Conservation (phyloP, 2,888 invertebrate species). For the Lochmaea crataegi region DNA sequence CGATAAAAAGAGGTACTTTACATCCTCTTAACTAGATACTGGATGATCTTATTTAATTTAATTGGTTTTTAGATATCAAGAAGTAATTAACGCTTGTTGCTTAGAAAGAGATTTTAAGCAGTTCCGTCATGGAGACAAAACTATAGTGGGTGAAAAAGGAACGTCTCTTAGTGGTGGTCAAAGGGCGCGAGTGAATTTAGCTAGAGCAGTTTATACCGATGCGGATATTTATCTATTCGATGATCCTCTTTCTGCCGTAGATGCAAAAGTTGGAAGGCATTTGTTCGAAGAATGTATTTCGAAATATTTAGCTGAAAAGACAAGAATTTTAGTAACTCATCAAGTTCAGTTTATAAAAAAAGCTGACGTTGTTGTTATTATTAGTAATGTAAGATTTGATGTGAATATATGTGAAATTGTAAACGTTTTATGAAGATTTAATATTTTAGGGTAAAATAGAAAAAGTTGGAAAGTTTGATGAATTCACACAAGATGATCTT, state of each 20-base stretch:
- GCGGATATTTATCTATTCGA: slow-evolving; percentile 83
- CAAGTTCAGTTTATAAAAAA: slow-evolving; percentile 81
- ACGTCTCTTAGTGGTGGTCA: no score
- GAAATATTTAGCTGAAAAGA: slow-evolving; percentile 69
- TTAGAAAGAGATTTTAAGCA: slow-evolving; percentile 77
- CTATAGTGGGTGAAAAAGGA: slow-evolving; percentile 78
- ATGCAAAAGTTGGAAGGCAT: slow-evolving; percentile 79
- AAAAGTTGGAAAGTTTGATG: slow-evolving; percentile 69
- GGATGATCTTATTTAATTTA: no score
- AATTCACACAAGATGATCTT: slow-evolving; percentile 67
- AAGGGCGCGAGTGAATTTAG: slow-evolving; percentile 73
- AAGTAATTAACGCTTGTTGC: slow-evolving; percentile 73
- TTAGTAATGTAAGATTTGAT: slow-evolving; percentile 69
- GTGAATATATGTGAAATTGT: neutral
- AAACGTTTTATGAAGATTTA: no score
- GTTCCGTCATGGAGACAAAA: slow-evolving; percentile 78
- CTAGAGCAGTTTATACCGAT: slow-evolving; percentile 81
- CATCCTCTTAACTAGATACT: no score
- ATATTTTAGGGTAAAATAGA: slow-evolving; percentile 71
- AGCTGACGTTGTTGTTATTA: slow-evolving; percentile 74
- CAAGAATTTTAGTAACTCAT: slow-evolving; percentile 85
- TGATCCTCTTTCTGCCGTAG: slow-evolving; percentile 85
- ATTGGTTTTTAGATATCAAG: slow-evolving; percentile 50
- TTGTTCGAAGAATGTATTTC: slow-evolving; percentile 80
- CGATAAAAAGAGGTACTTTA: slow-evolving; percentile 68